These are phyloP conservation scores for Entomyzon cyanotis DNA, from an alignment of 2,113 vertebrate species.

Conservation along the genomic window DNA sequence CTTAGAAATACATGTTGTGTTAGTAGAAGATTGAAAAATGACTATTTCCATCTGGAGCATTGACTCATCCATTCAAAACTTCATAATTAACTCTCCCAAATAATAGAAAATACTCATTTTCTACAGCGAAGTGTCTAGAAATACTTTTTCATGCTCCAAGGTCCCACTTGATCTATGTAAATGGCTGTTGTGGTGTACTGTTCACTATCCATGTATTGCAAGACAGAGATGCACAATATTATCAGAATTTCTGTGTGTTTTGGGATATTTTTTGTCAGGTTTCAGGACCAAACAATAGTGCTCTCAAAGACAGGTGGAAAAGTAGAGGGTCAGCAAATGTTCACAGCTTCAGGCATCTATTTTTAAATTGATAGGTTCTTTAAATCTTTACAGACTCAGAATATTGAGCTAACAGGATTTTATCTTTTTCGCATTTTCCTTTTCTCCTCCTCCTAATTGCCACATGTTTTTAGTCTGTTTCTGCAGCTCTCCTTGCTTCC, in stretches of 20 bases:
- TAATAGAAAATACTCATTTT: background rate
- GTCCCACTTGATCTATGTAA: background rate
- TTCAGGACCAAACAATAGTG: background rate
- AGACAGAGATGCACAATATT: background rate
- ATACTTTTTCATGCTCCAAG: background rate
- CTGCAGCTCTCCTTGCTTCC: background rate
- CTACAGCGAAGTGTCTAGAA: background rate
- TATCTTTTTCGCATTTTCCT: background rate
- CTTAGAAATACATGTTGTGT: conserved; percentile 32
- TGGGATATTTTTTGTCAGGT: background rate
- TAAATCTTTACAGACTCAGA: background rate
- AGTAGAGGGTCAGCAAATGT: background rate
- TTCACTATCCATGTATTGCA: background rate
- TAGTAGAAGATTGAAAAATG: conserved; percentile 32
- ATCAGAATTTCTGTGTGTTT: background rate
- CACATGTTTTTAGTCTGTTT: background rate
- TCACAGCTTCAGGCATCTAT: background rate
- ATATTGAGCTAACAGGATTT: background rate
- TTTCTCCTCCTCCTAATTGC: background rate
- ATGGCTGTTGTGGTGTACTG: background rate
- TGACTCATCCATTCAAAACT: conserved; percentile 27
- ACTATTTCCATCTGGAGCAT: background rate
- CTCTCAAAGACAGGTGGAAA: background rate
- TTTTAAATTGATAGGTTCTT: background rate
- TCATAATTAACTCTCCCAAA: background rate